Conservation (phyloP, 1,140 invertebrate genomes). For the Drosophila ficusphila region DNA sequence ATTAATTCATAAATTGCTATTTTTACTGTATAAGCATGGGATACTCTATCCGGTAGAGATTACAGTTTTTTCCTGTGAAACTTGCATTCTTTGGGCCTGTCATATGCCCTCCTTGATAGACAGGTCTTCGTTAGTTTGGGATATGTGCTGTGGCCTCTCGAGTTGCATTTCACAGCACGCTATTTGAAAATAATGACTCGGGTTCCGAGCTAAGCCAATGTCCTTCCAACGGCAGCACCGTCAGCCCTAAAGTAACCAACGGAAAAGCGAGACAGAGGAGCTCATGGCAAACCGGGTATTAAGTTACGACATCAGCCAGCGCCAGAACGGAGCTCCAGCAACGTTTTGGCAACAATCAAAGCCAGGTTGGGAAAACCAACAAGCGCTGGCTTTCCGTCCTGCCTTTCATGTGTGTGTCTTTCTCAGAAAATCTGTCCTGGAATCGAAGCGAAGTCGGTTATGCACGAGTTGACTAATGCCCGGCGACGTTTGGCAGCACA, state of each 20-base stretch:
- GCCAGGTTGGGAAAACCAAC: constrained; percentile 3
- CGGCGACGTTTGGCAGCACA: constrained; percentile 40
- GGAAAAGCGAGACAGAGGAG: background rate
- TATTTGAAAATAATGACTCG: constrained; percentile 53
- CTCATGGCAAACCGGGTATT: constrained; percentile 38
- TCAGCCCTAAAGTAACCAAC: too few species aligned
- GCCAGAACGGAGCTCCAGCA: background rate
- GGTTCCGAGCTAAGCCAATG: constrained; percentile 24
- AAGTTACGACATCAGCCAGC: constrained; percentile 27
- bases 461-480: constrained; percentile 71
- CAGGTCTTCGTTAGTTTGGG: background rate
- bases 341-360: constrained; percentile 45
- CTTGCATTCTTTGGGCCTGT: background rate
- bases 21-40: background rate
- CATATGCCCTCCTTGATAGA: background rate
- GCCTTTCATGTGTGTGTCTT: background rate
- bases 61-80: background rate
- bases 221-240: constrained; percentile 16
- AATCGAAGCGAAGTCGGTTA: constrained; percentile 46
- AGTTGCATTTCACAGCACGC: constrained; percentile 16
- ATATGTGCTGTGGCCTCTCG: constrained; percentile 4
- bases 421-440: constrained; percentile 23
- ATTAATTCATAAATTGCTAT: too few species aligned
- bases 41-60: background rate
- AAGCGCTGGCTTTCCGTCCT: background rate